A percentile compares a stretch with the other conserved stretches of the same genome.
Conservation (phyloP, 2,113 vertebrate species). For the Pteruthius melanotis region DNA sequence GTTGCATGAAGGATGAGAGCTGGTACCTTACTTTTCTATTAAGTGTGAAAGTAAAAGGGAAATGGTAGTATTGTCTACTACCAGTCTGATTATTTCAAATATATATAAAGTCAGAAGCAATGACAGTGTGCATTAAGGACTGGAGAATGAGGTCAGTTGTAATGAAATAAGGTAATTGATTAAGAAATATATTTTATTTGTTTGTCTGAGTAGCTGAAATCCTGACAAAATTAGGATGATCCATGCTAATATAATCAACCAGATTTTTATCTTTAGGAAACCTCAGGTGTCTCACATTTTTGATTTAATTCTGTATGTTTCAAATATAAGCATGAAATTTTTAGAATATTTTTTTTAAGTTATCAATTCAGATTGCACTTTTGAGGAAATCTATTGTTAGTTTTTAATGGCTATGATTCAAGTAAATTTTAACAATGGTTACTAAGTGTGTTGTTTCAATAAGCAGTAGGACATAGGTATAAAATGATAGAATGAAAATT, state of each 20-base stretch:
- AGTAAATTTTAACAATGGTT: neutral
- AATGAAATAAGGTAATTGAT: neutral
- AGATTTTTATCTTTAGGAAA: neutral
- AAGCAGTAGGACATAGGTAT: neutral
- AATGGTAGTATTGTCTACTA: neutral
- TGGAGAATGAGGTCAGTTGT: neutral
- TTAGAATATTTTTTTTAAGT: neutral
- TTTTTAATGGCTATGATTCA: neutral
- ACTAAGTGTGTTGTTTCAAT: neutral
- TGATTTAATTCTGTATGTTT: neutral
- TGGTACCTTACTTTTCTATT: neutral
- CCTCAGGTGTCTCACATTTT: neutral
- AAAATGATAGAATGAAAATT: neutral
- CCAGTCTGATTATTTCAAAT: neutral
- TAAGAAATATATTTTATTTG: neutral
- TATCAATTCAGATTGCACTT: neutral
- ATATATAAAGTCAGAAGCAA: neutral
- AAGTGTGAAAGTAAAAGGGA: neutral
- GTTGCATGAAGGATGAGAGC: neutral
- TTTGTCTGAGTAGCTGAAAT: neutral
- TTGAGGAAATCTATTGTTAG: neutral
- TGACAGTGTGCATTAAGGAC: neutral
- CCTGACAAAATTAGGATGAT: neutral
- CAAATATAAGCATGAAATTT: neutral
- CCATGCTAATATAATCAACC: neutral